phyloP scores from a whole-genome alignment of 1,140 invertebrate genomes.

The Bombus haemorrhoidalis region DNA sequence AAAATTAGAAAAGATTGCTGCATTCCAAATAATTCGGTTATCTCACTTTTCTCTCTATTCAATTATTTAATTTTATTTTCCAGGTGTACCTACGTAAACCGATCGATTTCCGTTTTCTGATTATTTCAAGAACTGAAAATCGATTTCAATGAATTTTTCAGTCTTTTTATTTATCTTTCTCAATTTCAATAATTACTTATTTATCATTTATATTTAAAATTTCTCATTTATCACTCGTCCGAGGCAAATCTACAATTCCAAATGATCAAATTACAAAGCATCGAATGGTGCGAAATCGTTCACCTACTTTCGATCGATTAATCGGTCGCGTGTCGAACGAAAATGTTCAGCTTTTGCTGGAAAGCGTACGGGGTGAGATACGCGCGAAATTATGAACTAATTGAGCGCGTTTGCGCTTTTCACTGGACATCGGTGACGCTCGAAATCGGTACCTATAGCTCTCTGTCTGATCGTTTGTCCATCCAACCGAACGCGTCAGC shows the following conservation, averaged over 20 bases:
- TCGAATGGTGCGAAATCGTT: not conserved
- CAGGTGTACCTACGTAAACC: too few relatives aligned
- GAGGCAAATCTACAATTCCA: not conserved
- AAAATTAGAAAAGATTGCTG: not conserved
- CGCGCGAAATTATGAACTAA: slow-evolving; percentile 40
- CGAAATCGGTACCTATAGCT: not conserved
- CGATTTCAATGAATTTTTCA: too few relatives aligned
- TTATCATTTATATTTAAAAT: not conserved
- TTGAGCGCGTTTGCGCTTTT: slow-evolving; percentile 33
- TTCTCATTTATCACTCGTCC: not conserved
- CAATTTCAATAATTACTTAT: too few relatives aligned
- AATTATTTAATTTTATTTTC: not conserved
- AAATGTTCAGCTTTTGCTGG: not conserved
- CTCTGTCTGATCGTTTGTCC: not conserved
- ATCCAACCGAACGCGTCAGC: not conserved
- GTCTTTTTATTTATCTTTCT: too few relatives aligned
- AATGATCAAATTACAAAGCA: not conserved
- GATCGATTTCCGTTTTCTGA: too few relatives aligned
- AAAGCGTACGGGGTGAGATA: not conserved
- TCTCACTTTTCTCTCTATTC: not conserved
- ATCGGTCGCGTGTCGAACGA: not conserved
- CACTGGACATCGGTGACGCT: slow-evolving; percentile 9
- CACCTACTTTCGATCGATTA: slow-evolving; percentile 19
- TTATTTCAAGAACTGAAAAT: too few relatives aligned
- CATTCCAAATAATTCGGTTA: not conserved